Conservation (phyloP, 2,888 invertebrate genomes). For the Athetis lepigone region DNA sequence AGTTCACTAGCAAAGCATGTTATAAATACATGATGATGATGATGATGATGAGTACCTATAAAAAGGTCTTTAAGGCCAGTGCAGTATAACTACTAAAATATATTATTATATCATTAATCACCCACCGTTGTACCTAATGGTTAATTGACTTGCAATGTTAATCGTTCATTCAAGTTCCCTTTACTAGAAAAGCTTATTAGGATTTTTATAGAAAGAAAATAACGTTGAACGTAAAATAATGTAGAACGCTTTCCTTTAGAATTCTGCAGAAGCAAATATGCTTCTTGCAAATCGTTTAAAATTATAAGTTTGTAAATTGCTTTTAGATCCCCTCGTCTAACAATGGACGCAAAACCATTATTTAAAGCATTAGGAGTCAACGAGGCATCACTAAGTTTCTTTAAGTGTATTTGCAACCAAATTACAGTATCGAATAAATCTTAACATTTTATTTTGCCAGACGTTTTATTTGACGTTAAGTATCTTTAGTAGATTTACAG, state of each 20-base stretch:
- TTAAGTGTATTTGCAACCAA: slow-evolving; percentile 47
- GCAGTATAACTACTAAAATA: too few relatives aligned
- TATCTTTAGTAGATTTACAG: background rate
- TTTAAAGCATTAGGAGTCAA: slow-evolving; percentile 58
- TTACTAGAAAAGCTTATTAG: slow-evolving; percentile 3
- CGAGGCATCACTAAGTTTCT: slow-evolving; percentile 53
- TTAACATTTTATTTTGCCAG: slow-evolving; percentile 13
- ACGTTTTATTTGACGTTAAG: slow-evolving; percentile 13
- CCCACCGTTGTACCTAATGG: too few relatives aligned
- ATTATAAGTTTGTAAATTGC: slow-evolving; percentile 39
- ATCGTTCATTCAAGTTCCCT: background rate
- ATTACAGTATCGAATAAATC: slow-evolving; percentile 42
- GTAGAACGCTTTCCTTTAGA: background rate
- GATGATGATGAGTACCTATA: too few relatives aligned
- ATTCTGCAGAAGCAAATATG: background rate
- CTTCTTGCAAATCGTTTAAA: slow-evolving; percentile 25
- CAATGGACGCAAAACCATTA: slow-evolving; percentile 49
- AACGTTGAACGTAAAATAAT: background rate
- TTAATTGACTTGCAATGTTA: background rate
- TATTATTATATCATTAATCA: too few relatives aligned
- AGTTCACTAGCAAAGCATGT: too few relatives aligned
- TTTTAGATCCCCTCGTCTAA: slow-evolving; percentile 32
- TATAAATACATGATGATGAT: too few relatives aligned
- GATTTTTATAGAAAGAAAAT: slow-evolving; percentile 1
- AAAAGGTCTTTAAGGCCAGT: too few relatives aligned